Evolutionary conservation across 2,888 invertebrate species (phyloP), one percentile per base, ranked within the genome.

Genomic region (Macropis europaea): DNA sequence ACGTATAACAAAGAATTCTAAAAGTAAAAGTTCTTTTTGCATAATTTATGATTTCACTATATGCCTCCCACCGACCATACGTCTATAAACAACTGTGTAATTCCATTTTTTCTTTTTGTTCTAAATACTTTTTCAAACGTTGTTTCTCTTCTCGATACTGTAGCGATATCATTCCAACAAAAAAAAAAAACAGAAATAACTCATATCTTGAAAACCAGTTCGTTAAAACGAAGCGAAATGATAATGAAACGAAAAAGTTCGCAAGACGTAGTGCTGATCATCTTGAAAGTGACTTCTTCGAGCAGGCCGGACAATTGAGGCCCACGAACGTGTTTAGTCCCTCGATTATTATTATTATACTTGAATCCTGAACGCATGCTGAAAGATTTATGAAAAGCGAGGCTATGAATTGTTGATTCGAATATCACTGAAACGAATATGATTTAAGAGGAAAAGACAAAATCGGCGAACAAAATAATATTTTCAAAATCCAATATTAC

Each of bases 271-370:
- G 64, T 60, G 53, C 48, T 61, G 42, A 69, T 68, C 68, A 70
- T 81, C 80, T 68, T 82, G 82, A 82, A 80, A 82, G 82, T 82
- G 74, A 82, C 75, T 67, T 64, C 43, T 63, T 42, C 38, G 24
- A 52, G 32, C 53, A 62, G 72, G 57, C 68, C 52, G 40, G 60
- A 52, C 36, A 48, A 60, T 38, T 50, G 61, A 42, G 34, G 63
- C 57, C 70, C 64, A 36, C 52, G 11, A 22, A 38, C 32, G 64
- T 43, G 57, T 56, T 50, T 77, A 73, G 59, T 73, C 73, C 62
- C 73, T 73, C 62, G 11, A 74, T 26, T 26, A 54, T 47, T 56
- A 74, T 26, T 26, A 54, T 47, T 56, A 72, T 72, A 60, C 42
- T 57, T 48, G 11, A 69, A 52, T 63, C 13, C 19, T 47, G 36